These are phyloP conservation scores for Oikopleura dioica DNA, from an alignment of 23 tunicate genomes.

Conservation along the genomic window DNA sequence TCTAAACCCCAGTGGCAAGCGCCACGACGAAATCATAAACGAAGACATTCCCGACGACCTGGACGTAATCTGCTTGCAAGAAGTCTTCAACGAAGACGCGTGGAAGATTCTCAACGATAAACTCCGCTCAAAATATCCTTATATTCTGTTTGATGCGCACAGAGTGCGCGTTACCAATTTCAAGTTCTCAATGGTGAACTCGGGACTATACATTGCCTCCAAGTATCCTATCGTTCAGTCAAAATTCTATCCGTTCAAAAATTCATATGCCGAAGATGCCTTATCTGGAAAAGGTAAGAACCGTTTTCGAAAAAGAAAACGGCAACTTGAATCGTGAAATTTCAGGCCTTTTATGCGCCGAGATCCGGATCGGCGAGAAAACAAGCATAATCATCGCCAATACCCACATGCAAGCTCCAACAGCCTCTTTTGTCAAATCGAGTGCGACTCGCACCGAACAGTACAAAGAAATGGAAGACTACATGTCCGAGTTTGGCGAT, in stretches of 20 bases:
- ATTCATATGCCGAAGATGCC: background rate
- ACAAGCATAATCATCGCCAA: background rate
- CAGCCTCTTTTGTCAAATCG: too few relatives aligned
- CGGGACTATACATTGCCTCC: constrained; percentile 5
- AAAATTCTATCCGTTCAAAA: background rate
- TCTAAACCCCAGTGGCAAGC: background rate
- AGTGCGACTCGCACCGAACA: too few relatives aligned
- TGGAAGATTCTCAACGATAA: background rate
- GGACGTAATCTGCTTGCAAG: constrained; percentile 1
- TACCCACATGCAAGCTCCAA: constrained; percentile 5
- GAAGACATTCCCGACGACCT: background rate
- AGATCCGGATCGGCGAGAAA: background rate
- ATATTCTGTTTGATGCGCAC: background rate
- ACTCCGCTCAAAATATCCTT: background rate
- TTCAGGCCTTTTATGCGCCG: background rate
- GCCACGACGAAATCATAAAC: background rate
- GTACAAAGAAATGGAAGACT: too few relatives aligned
- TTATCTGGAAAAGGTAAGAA: background rate
- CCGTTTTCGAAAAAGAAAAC: background rate
- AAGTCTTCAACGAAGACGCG: background rate
- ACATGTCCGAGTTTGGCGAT: too few relatives aligned
- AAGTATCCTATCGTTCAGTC: background rate
- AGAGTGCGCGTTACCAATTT: background rate
- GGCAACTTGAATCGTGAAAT: background rate
- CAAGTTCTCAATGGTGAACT: background rate